Evolutionary conservation across 1,140 invertebrate species (phyloP).

Genomic region (Bombus difficillimus): DNA sequence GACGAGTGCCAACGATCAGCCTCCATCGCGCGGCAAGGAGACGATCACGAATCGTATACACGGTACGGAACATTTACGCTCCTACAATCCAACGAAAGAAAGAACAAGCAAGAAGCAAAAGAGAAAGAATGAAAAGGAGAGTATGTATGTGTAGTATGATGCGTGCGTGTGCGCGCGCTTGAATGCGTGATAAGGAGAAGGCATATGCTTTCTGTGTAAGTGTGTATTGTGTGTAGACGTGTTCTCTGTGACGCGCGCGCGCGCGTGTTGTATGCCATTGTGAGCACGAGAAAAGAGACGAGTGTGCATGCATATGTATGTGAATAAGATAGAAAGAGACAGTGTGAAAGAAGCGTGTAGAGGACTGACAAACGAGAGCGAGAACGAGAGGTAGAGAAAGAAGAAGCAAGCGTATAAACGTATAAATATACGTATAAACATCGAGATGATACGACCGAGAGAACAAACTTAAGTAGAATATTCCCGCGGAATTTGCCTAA

Average conservation of each 20-base stretch:
- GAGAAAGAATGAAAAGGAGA: conserved; percentile 1
- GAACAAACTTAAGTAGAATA: conserved; percentile 38
- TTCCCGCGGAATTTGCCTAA: conserved; percentile 65
- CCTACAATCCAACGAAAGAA: conserved; percentile 39
- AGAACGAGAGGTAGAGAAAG: conserved; percentile 34
- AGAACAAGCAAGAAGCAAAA: conserved; percentile 40
- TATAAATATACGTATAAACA: conserved; percentile 32
- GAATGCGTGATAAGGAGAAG: conserved; percentile 28
- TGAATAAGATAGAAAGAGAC: conserved; percentile 27
- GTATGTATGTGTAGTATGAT: conserved; percentile 17
- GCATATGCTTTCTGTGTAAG: neutral
- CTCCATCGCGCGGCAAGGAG: conserved; percentile 66
- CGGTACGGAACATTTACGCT: conserved; percentile 69
- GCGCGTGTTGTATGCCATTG: conserved; percentile 1
- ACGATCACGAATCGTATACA: conserved; percentile 72
- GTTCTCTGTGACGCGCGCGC: neutral
- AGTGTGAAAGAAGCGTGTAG: conserved; percentile 52
- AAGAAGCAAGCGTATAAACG: conserved; percentile 45
- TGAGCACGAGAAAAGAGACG: conserved; percentile 4
- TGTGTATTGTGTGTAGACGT: conserved; percentile 1
- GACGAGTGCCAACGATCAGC: conserved; percentile 69
- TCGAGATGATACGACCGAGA: conserved; percentile 37
- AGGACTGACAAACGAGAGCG: conserved; percentile 45
- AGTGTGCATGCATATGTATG: conserved; percentile 19
- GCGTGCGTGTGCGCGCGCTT: neutral